Percentiles rank a stretch among this genome's conserved stretches.
These are phyloP conservation scores for Taurulus bubalis DNA, from an alignment of 2,113 vertebrate species.

Conservation along the genomic window DNA sequence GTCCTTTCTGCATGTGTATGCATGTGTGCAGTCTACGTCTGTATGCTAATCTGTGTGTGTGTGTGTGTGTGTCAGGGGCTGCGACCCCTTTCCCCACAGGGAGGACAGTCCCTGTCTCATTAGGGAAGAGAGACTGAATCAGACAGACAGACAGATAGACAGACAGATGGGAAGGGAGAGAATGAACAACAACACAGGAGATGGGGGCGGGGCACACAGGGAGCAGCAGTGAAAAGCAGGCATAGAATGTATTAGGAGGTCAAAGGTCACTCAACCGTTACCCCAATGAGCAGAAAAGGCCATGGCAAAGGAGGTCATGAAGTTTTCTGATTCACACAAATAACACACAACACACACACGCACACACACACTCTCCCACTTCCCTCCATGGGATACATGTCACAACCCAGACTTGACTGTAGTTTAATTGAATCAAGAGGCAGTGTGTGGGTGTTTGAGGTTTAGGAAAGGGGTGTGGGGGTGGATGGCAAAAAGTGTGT, in stretches of 20 bases:
- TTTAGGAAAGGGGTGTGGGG: constrained; percentile 45
- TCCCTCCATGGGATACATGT: constrained; percentile 43
- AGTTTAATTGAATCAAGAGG: constrained; percentile 73
- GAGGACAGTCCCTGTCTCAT: constrained; percentile 72
- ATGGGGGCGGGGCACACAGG: constrained; percentile 27
- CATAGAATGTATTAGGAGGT: constrained; percentile 58
- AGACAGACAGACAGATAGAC: constrained; percentile 53
- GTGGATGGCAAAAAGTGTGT: constrained; percentile 13
- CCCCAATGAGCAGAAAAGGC: constrained; percentile 56
- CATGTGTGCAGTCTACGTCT: constrained; percentile 53
- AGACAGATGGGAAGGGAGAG: constrained; percentile 42
- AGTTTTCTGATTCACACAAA: constrained; percentile 50
- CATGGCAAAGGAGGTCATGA: constrained; percentile 51
- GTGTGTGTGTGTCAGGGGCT: constrained; percentile 51
- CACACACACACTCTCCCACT: background rate
- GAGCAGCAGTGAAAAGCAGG: constrained; percentile 45
- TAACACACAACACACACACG: constrained; percentile 7
- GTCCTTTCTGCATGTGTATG: constrained; percentile 53
- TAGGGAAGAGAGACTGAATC: constrained; percentile 62
- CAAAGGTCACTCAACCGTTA: constrained; percentile 63
- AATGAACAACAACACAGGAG: constrained; percentile 25
- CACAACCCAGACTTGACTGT: constrained; percentile 52
- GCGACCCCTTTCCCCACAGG: constrained; percentile 71
- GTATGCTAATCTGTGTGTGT: constrained; percentile 38
- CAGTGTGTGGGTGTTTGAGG: constrained; percentile 64